Evolutionary conservation across 2,888 invertebrate genomes (phyloP).

Genomic region (Ptilodon capucinus): DNA sequence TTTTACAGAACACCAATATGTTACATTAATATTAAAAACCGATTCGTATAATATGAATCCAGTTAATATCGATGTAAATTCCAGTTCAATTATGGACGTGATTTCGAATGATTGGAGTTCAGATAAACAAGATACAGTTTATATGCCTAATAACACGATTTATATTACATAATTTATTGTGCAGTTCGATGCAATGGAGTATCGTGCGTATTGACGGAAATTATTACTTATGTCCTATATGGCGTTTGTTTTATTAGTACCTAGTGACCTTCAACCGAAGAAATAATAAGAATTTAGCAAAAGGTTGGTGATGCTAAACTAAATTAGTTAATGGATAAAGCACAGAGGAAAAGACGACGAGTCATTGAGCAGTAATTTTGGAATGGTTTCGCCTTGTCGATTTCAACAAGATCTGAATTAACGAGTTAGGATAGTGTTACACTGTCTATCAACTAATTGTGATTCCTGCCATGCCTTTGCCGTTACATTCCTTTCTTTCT

Average conservation of each 20-base stretch:
- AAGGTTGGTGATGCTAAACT: no score
- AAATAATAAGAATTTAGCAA: no score
- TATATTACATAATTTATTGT: conserved; percentile 14
- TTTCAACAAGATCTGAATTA: conserved; percentile 61
- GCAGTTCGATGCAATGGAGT: conserved; percentile 9
- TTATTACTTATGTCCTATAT: no score
- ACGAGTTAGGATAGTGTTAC: conserved; percentile 42
- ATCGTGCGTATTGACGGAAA: no score
- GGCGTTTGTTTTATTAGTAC: no score
- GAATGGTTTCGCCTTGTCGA: conserved; percentile 60
- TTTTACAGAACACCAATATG: conserved; percentile 22
- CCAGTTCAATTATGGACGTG: background rate
- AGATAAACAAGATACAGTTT: conserved; percentile 18
- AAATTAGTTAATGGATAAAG: conserved; percentile 25
- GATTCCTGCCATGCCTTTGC: background rate
- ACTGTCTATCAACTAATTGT: background rate
- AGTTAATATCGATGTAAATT: background rate
- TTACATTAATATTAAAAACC: background rate
- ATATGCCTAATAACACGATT: conserved; percentile 17
- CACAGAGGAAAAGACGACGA: conserved; percentile 44
- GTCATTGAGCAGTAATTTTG: conserved; percentile 61
- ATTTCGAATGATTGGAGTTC: conserved; percentile 24
- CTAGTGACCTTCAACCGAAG: no score
- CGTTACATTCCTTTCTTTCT: background rate
- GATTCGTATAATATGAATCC: background rate